phyloP scores from a whole-genome alignment of 2,113 vertebrate genomes.

The Parus major region DNA sequence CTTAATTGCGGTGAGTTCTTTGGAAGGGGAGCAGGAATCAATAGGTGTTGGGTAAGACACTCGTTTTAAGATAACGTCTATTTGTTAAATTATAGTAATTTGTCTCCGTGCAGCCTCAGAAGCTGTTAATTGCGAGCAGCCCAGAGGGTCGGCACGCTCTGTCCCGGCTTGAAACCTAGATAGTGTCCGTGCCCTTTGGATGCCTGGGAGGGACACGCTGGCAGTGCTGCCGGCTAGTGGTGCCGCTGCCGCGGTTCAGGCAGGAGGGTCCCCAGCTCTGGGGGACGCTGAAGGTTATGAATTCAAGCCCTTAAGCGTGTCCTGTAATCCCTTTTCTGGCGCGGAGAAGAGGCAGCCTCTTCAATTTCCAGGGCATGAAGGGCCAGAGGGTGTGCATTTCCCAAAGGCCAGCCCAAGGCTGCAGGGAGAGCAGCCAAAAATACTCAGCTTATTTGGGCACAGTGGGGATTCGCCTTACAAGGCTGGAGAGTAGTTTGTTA shows the following conservation, averaged over 20 bases:
- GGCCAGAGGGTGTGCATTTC: constrained; percentile 26
- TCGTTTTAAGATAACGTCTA: constrained; percentile 69
- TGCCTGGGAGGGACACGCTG: not conserved
- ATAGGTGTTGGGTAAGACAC: constrained; percentile 48
- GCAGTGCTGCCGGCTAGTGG: not conserved
- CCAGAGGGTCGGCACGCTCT: not conserved
- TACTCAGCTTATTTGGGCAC: constrained; percentile 25
- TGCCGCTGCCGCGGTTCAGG: not conserved
- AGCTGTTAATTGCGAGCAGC: constrained; percentile 40
- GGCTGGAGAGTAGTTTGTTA: constrained; percentile 8
- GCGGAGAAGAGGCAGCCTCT: not conserved
- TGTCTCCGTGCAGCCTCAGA: constrained; percentile 32
- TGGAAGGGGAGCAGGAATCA: constrained; percentile 37
- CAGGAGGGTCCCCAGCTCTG: not conserved
- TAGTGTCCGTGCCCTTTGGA: not conserved
- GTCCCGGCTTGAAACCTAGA: not conserved
- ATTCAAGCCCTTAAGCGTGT: constrained; percentile 35
- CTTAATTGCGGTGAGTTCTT: constrained; percentile 64
- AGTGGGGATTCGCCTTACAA: not conserved
- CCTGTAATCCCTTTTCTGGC: constrained; percentile 50
- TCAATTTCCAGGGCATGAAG: constrained; percentile 12
- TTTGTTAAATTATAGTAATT: constrained; percentile 71
- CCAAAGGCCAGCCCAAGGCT: constrained; percentile 36
- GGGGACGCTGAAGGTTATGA: constrained; percentile 21
- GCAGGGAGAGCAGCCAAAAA: constrained; percentile 28